Evolutionary conservation across 2,113 vertebrate species (phyloP).

Genomic region (rat (Rattus norvegicus)): DNA sequence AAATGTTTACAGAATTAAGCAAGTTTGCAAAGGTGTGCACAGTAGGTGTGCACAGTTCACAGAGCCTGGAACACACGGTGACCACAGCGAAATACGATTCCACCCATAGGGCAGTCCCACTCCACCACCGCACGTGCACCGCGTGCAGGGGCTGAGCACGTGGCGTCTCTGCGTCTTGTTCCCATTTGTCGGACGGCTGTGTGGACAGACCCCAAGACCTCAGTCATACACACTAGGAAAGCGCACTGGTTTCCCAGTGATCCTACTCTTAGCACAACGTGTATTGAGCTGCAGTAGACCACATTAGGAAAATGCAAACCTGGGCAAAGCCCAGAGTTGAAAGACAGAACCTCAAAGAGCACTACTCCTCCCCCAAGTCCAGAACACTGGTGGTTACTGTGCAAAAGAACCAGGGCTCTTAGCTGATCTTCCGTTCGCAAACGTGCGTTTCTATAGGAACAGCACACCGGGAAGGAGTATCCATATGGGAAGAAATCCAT

Average conservation of each 20-base stretch:
- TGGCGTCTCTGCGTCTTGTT: not conserved
- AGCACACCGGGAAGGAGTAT: not conserved
- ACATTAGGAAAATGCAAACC: not conserved
- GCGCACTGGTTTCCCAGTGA: not conserved
- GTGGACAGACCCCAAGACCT: not conserved
- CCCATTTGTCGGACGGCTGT: not conserved
- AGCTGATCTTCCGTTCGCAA: not conserved
- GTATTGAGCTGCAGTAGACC: not conserved
- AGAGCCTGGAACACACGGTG: not conserved
- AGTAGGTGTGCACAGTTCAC: not conserved
- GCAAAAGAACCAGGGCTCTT: not conserved
- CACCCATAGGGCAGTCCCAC: not conserved
- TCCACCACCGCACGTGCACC: not conserved
- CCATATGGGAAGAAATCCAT: not conserved
- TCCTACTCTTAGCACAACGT: not conserved
- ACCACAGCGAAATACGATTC: not conserved
- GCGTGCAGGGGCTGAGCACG: not conserved
- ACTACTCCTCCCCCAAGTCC: not conserved
- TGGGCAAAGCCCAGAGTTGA: not conserved
- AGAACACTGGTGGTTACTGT: not conserved
- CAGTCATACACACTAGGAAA: not conserved
- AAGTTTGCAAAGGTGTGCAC: slow-evolving; percentile 10
- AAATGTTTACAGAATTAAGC: not conserved
- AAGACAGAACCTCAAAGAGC: slow-evolving; percentile 9
- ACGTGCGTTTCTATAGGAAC: not conserved